phyloP scores from a whole-genome alignment of 2,113 vertebrate genomes.

The pig (Sus scrofa) region T2T-Sscrofa CM000812.6:120208001-120208500 shows the following conservation, averaged over 20 bases:
- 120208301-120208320: conserved; percentile 44
- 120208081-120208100: background rate
- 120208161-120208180: background rate
- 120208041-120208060: background rate
- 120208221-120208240: conserved; percentile 48
- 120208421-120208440: background rate
- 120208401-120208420: background rate
- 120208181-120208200: background rate
- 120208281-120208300: conserved; percentile 47
- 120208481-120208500: background rate
- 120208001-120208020: background rate
- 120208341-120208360: background rate
- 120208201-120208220: conserved; percentile 29
- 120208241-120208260: background rate
- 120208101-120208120: background rate
- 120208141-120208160: background rate
- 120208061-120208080: background rate
- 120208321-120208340: conserved; percentile 27
- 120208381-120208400: conserved; percentile 9
- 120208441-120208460: background rate
- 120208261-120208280: conserved; percentile 7
- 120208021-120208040: background rate
- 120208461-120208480: conserved; percentile 18
- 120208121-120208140: background rate
- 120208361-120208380: background rate